Conservation (phyloP, 2,113 vertebrate species). For the Ciconia maguari region DNA sequence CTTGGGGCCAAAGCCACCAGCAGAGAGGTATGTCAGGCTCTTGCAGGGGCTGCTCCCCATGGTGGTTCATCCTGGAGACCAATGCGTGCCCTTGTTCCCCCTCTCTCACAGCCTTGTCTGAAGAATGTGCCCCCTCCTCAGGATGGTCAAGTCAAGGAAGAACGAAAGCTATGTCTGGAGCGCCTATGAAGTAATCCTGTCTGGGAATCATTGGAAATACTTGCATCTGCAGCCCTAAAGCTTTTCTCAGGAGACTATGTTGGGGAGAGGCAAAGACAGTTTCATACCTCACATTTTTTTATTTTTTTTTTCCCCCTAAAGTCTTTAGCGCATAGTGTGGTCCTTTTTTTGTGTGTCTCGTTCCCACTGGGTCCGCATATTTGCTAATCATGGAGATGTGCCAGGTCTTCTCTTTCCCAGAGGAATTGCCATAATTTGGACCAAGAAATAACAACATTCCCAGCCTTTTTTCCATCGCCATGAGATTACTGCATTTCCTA, state of each 20-base stretch:
- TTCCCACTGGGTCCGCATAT: constrained; percentile 49
- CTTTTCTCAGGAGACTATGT: constrained; percentile 5
- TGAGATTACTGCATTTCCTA: constrained; percentile 57
- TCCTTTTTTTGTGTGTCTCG: not conserved
- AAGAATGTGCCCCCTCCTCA: constrained; percentile 8
- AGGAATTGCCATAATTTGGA: constrained; percentile 51
- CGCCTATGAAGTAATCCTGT: constrained; percentile 12
- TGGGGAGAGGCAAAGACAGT: not conserved
- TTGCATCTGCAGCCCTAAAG: not conserved
- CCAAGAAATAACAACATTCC: constrained; percentile 54
- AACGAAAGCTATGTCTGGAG: constrained; percentile 29
- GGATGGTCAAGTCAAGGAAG: not conserved
- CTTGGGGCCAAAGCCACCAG: not conserved
- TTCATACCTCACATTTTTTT: constrained; percentile 49
- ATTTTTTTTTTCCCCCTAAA: not conserved
- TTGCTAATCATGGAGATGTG: constrained; percentile 29
- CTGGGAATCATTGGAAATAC: constrained; percentile 28
- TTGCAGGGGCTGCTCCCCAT: not conserved
- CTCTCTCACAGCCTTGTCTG: not conserved
- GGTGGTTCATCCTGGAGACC: not conserved
- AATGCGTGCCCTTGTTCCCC: not conserved
- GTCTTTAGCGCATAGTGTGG: not conserved
- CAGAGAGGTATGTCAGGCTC: not conserved
- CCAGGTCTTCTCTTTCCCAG: constrained; percentile 62
- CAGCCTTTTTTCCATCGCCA: constrained; percentile 24